phyloP scores from a whole-genome alignment of 1,140 invertebrate genomes.

The Aphis gossypii region DNA sequence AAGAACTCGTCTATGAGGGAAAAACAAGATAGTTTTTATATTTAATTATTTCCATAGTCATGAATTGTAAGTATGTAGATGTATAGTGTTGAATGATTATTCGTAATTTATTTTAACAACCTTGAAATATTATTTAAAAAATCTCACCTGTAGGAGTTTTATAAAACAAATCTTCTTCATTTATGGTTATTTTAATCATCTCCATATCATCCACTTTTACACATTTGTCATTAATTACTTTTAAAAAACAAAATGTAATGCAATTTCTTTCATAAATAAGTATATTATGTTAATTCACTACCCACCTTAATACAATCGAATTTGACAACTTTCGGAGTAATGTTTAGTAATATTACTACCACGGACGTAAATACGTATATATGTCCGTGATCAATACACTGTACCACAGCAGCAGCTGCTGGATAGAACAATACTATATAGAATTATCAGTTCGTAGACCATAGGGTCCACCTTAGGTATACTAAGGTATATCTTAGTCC shows the following conservation, averaged over 20 bases:
- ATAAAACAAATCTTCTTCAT: background rate
- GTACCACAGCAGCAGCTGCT: no score
- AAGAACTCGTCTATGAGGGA: background rate
- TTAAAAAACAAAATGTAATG: background rate
- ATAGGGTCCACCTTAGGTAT: no score
- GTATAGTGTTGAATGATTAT: background rate
- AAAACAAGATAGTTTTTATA: background rate
- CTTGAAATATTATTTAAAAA: background rate
- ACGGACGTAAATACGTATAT: no score
- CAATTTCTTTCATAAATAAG: background rate
- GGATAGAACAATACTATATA: no score
- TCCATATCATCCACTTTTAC: conserved; percentile 17
- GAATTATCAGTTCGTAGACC: no score
- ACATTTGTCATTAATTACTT: background rate
- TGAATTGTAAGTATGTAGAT: background rate
- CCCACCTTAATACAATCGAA: no score
- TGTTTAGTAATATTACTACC: no score
- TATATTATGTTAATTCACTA: background rate
- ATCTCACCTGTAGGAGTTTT: background rate
- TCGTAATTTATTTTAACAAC: background rate
- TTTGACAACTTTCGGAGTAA: no score
- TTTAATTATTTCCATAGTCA: no score
- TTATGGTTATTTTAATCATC: background rate
- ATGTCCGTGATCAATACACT: no score
- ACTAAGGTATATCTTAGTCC: no score